Conservation (phyloP, 2,888 invertebrate species). For the Sinelater perroti region DNA sequence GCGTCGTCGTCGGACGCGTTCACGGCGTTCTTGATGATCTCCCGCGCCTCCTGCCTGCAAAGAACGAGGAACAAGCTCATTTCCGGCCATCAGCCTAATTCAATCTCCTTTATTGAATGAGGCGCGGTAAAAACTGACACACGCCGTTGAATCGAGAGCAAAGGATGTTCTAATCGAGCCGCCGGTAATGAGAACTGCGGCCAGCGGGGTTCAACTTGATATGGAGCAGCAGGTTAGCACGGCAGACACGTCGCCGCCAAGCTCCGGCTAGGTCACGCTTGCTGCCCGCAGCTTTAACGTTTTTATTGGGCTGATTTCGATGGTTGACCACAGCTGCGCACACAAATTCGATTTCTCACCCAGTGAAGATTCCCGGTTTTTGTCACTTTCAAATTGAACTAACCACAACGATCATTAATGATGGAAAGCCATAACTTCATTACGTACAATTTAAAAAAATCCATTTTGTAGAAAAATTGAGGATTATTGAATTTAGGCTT, state of each 20-base stretch:
- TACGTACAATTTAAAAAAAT: too few relatives aligned
- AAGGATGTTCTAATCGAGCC: slow-evolving; percentile 32
- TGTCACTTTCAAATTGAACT: too few relatives aligned
- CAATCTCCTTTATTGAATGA: slow-evolving; percentile 18
- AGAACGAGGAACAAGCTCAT: not conserved
- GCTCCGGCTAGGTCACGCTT: too few relatives aligned
- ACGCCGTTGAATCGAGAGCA: slow-evolving; percentile 21
- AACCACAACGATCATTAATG: too few relatives aligned
- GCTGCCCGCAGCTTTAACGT: too few relatives aligned
- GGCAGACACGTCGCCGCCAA: slow-evolving; percentile 1
- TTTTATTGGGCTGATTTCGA: too few relatives aligned
- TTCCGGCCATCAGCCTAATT: slow-evolving; percentile 16
- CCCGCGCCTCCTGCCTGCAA: slow-evolving; percentile 80
- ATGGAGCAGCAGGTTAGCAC: slow-evolving; percentile 11
- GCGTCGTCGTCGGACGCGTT: slow-evolving; percentile 84
- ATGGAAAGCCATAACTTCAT: too few relatives aligned
- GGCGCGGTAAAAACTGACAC: not conserved
- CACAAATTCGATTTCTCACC: too few relatives aligned
- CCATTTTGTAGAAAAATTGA: too few relatives aligned
- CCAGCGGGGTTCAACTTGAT: slow-evolving; percentile 4
- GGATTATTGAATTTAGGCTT: too few relatives aligned
- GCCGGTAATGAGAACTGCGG: slow-evolving; percentile 19
- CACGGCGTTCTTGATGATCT: slow-evolving; percentile 79
- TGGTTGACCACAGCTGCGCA: too few relatives aligned
- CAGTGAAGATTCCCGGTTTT: too few relatives aligned